Base-by-base conservation (phyloP, 2,113 vertebrate species). In the Onychostoma macrolepis region DNA sequence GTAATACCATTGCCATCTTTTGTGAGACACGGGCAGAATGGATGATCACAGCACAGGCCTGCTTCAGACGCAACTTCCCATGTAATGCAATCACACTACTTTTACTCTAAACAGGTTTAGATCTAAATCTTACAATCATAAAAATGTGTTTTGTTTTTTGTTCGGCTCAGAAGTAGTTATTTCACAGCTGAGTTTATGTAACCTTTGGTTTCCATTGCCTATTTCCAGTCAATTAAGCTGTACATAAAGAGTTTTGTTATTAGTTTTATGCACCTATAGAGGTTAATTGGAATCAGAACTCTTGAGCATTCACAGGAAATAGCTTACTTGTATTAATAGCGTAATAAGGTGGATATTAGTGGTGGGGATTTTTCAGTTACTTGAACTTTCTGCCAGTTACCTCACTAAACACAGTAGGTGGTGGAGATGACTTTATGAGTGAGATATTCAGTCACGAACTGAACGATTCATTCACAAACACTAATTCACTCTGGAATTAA, bases 21-120 rank as follows among this genome's bases (percentile, higher is more conserved):
- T 99, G 98, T 85, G 98, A 99, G 93, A 99, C 98, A 26, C 94
- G 98, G 90, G 97, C 96, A 0, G 98, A 99, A 80, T 99, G 98
- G 98, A 98, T 99, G 95, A 96, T 99, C 58, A 89, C 96, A 0
- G 97, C 97, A 8, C 97, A 99, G 89, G 90, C 98, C 33, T 99
- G 98, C 94, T 99, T 99, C 92, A 97, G 96, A 91, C 94, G 90
- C 92, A 99, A 97, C 92, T 99, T 97, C 72, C 97, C 97, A 86
- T 93, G 98, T 99, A 94, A 87, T 77, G 6, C 36, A 53, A 78
- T 2, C 36, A 33, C 48, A 30, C 12, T 41, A 50, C 13, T 77
- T 50, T 7, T 36, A 21, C 38, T 75, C 24, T 43, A 26, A n/a
- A 75, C 11, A 45, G 0, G 12, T 36, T 69, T 33, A 63, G 4